A percentile compares a stretch with the other conserved stretches of the same genome.
Evolutionary conservation across 2,888 invertebrate genomes (phyloP).

Genomic region (Lottia gigantea): DNA sequence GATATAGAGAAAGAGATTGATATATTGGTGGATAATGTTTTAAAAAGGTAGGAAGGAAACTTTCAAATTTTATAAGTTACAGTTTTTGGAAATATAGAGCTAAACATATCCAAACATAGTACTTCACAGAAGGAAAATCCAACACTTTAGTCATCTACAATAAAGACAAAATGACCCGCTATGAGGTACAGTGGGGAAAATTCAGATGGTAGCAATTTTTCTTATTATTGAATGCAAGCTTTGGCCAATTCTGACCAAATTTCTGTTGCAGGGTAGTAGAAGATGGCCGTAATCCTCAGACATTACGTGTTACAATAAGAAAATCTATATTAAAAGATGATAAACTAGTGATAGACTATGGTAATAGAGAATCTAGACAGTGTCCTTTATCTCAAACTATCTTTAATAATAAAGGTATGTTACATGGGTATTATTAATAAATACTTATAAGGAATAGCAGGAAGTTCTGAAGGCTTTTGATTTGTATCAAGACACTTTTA

Average conservation of each 20-base stretch:
- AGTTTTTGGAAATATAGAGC: no score
- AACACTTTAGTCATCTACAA: no score
- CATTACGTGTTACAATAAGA: constrained; percentile 48
- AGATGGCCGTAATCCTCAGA: constrained; percentile 53
- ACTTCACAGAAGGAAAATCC: no score
- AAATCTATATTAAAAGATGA: constrained; percentile 30
- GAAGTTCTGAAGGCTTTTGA: no score
- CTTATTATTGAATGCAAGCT: no score
- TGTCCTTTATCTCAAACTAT: constrained; percentile 42
- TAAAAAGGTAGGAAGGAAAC: constrained; percentile 41
- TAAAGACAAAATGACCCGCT: no score
- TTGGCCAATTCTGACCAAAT: background rate
- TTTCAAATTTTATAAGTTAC: no score
- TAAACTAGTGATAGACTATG: constrained; percentile 23
- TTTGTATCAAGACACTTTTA: no score
- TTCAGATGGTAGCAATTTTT: no score
- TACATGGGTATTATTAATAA: background rate
- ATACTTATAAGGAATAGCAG: no score
- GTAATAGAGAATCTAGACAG: constrained; percentile 50
- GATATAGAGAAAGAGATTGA: constrained; percentile 39
- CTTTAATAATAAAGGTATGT: constrained; percentile 37
- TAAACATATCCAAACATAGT: no score
- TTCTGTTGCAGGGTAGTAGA: constrained; percentile 35
- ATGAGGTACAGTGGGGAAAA: no score
- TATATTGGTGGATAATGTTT: constrained; percentile 40